Evolutionary conservation across 2,797 vertebrate genomes (phyloP).

Genomic region (Mastacembelus armatus): DNA sequence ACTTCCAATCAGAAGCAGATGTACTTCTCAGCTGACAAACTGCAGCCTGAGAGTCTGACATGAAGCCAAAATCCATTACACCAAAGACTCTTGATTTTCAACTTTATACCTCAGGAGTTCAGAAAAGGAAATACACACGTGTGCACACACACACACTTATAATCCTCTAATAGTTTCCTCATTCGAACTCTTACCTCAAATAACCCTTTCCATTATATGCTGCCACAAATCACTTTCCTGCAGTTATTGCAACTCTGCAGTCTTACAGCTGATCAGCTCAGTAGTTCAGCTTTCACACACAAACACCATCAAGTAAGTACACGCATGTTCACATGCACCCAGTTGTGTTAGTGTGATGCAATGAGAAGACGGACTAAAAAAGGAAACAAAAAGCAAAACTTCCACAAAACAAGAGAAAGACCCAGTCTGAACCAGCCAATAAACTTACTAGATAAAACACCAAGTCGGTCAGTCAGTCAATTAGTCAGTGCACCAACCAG

Average conservation of each 20-base stretch:
- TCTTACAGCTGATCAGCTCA: slow-evolving; percentile 1
- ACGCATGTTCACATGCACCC: slow-evolving; percentile 6
- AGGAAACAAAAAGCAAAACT: neutral
- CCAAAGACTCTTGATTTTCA: slow-evolving; percentile 42
- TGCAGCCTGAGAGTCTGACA: slow-evolving; percentile 34
- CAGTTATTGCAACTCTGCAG: slow-evolving; percentile 29
- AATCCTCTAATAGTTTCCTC: slow-evolving; percentile 39
- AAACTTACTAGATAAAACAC: no score
- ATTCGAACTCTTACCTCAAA: slow-evolving; percentile 51
- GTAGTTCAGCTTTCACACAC: neutral
- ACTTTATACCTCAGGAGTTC: slow-evolving; percentile 33
- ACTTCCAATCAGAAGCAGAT: slow-evolving; percentile 63
- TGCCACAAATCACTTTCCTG: slow-evolving; percentile 43
- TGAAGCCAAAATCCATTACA: slow-evolving; percentile 45
- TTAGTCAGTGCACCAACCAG: neutral
- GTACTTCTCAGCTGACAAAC: slow-evolving; percentile 46
- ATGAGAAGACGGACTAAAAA: neutral
- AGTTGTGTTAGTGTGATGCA: neutral
- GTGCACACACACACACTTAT: slow-evolving; percentile 19
- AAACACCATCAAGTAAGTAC: neutral
- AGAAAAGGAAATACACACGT: slow-evolving; percentile 27
- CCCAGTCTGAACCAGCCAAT: neutral
- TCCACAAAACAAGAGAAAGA: neutral
- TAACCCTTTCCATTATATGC: slow-evolving; percentile 47
- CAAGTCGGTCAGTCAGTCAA: neutral